phyloP scores from a whole-genome alignment of 2,113 vertebrate species.

The Odontophorus gujanensis region DNA sequence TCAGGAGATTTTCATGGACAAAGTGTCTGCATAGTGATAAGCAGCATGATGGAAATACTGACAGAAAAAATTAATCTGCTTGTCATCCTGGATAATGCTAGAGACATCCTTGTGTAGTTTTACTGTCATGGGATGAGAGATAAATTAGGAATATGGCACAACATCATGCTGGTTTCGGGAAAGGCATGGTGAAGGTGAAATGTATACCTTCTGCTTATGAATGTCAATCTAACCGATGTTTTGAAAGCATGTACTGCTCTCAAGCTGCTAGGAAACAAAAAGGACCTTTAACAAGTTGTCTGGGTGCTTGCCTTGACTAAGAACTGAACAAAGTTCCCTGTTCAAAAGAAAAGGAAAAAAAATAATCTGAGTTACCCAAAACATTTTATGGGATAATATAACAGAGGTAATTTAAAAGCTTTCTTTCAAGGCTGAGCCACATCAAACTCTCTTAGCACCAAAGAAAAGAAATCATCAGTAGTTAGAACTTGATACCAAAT shows the following conservation, averaged over 20 bases:
- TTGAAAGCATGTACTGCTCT: neutral
- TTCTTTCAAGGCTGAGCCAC: neutral
- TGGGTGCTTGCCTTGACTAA: neutral
- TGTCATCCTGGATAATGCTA: neutral
- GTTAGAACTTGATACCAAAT: neutral
- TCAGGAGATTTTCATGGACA: neutral
- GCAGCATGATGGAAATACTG: neutral
- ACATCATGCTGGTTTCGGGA: slow-evolving; percentile 31
- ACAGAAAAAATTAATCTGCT: neutral
- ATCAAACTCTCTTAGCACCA: neutral
- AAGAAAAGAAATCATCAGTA: neutral
- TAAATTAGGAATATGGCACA: slow-evolving; percentile 34
- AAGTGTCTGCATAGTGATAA: neutral
- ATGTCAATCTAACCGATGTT: slow-evolving; percentile 4
- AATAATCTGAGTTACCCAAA: neutral
- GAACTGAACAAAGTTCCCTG: neutral
- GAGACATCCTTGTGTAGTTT: slow-evolving; percentile 2
- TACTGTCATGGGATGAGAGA: neutral
- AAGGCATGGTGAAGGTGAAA: slow-evolving; percentile 47
- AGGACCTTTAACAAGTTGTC: neutral
- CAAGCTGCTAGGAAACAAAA: slow-evolving; percentile 15
- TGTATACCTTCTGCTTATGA: neutral
- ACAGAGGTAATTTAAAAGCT: neutral
- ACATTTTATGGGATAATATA: neutral
- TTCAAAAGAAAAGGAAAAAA: neutral